A percentile compares a stretch with the other conserved stretches of the same genome.
Evolutionary conservation across 2,888 invertebrate species (phyloP).

Genomic region (Pterostichus niger): DNA sequence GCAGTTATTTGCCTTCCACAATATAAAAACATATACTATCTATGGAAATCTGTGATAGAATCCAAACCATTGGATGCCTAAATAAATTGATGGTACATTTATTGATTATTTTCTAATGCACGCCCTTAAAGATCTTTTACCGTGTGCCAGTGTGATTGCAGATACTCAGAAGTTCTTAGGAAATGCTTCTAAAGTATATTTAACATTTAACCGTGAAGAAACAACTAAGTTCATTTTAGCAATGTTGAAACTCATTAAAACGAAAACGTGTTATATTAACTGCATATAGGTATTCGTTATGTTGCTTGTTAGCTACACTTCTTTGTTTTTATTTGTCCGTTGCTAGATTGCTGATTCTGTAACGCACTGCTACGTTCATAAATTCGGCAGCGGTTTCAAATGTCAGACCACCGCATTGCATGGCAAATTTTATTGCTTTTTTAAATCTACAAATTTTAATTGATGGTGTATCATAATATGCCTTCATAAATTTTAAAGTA

Average conservation of each 20-base stretch:
- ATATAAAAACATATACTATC: too few species aligned
- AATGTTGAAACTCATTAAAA: conserved; percentile 48
- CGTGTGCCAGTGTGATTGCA: conserved; percentile 18
- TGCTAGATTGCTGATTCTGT: conserved; percentile 13
- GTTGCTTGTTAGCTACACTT: conserved; percentile 9
- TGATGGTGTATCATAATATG: not conserved
- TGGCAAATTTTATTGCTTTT: conserved; percentile 35
- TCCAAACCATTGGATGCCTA: too few species aligned
- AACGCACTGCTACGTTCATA: conserved; percentile 14
- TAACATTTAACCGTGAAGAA: conserved; percentile 57
- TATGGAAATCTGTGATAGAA: too few species aligned
- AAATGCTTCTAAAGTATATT: conserved; percentile 38
- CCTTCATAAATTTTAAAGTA: conserved; percentile 1
- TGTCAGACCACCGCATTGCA: conserved; percentile 17
- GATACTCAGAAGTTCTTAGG: conserved; percentile 11
- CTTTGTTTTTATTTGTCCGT: conserved; percentile 39
- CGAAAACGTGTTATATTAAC: conserved; percentile 54
- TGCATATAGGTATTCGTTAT: conserved; percentile 29
- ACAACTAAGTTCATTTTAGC: conserved; percentile 48
- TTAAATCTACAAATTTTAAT: conserved; percentile 17
- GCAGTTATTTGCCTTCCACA: too few species aligned
- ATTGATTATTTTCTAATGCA: not conserved
- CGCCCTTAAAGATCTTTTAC: too few species aligned
- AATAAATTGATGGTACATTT: too few species aligned
- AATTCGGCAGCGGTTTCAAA: conserved; percentile 25